Percentiles rank a stretch among this genome's conserved stretches.
Conservation (phyloP, 1,140 invertebrate genomes). For the Cotesia typhae region DNA sequence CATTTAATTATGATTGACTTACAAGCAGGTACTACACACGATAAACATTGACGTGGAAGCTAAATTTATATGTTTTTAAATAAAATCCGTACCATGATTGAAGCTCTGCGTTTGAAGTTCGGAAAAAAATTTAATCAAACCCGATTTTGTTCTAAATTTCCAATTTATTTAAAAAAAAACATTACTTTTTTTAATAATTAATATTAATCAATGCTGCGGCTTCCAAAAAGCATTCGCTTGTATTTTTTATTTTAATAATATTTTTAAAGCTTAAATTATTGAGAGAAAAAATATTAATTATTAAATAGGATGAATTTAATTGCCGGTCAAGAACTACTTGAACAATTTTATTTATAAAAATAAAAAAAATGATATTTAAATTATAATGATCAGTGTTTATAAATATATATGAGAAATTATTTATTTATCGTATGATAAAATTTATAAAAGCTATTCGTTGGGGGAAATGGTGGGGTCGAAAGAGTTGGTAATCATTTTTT, state of each 20-base stretch:
- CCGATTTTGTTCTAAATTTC: not conserved
- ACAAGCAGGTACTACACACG: no score
- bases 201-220: not conserved
- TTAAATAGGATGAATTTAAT: not conserved
- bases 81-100: no score
- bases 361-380: not conserved
- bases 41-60: no score
- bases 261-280: no score
- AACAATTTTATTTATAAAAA: not conserved
- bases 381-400: not conserved
- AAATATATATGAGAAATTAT: slow-evolving; percentile 1
- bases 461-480: not conserved
- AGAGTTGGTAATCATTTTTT: slow-evolving; percentile 6
- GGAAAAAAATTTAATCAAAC: no score
- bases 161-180: not conserved
- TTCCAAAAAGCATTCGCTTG: slow-evolving; percentile 1
- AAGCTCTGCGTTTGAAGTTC: no score
- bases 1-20: no score
- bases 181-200: not conserved
- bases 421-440: not conserved
- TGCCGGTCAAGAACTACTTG: not conserved
- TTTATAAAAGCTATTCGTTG: not conserved
- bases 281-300: not conserved
- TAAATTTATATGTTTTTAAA: no score
- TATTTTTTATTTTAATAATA: not conserved